Evolutionary conservation across 1,140 invertebrate genomes (phyloP).

Genomic region (Phymastichus coffea): DNA sequence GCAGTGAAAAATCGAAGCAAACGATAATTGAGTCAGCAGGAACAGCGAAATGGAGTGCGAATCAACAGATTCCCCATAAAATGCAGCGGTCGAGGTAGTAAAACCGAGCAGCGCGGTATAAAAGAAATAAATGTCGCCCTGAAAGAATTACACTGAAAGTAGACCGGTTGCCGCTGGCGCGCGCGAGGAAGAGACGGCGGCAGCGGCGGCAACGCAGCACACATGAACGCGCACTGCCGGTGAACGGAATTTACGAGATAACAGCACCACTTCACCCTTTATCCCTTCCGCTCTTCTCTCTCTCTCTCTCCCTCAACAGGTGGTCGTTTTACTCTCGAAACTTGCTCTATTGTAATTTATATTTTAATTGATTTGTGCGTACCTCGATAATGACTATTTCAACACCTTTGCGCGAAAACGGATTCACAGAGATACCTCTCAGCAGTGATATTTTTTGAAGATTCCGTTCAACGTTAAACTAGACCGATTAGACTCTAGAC

Average conservation of each 20-base stretch:
- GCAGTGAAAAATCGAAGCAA: too few relatives aligned
- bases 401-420: too few relatives aligned
- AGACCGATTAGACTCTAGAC: too few relatives aligned
- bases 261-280: conserved; percentile 46
- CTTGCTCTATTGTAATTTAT: conserved; percentile 54
- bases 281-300: conserved; percentile 31
- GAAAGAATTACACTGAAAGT: conserved; percentile 12
- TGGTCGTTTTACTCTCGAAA: conserved; percentile 53
- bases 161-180: background rate
- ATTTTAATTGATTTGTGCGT: conserved; percentile 54
- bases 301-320: conserved; percentile 50
- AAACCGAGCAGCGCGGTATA: background rate
- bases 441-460: too few relatives aligned
- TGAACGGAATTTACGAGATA: conserved; percentile 55
- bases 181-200: conserved; percentile 8
- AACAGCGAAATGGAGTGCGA: too few relatives aligned
- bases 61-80: background rate
- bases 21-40: too few relatives aligned
- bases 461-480: too few relatives aligned
- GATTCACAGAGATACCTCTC: too few relatives aligned
- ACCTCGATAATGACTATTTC: background rate
- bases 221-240: conserved; percentile 36
- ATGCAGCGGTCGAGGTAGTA: background rate
- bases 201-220: background rate
- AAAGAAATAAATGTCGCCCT: conserved; percentile 11